Conservation (phyloP, 2,113 vertebrate genomes). For the Clarias gariepinus region DNA sequence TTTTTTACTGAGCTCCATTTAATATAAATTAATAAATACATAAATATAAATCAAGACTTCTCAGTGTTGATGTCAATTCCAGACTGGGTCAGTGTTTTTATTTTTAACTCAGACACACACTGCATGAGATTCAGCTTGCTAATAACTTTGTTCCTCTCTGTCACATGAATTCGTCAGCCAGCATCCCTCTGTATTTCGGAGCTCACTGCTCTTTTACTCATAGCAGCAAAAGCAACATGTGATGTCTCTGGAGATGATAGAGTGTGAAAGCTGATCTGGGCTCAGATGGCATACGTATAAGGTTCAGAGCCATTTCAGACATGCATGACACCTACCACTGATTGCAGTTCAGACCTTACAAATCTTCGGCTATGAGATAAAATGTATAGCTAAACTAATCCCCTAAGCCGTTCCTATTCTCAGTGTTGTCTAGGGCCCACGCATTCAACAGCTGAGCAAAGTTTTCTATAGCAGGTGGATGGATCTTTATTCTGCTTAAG, state of each 20-base stretch:
- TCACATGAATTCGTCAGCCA: conserved; percentile 58
- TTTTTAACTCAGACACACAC: conserved; percentile 67
- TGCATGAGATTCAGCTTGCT: conserved; percentile 61
- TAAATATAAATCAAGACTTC: background rate
- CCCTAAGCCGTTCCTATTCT: conserved; percentile 26
- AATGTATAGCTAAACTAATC: conserved; percentile 18
- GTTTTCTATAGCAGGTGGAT: conserved; percentile 34
- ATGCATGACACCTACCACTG: conserved; percentile 45
- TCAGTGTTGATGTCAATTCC: conserved; percentile 48
- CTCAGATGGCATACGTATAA: background rate
- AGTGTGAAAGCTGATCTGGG: conserved; percentile 15
- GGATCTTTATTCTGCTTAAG: background rate
- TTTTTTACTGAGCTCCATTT: background rate
- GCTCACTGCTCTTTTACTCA: conserved; percentile 51
- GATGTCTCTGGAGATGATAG: conserved; percentile 55
- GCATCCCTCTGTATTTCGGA: conserved; percentile 59
- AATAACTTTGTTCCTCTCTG: conserved; percentile 75
- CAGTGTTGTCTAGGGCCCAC: conserved; percentile 16
- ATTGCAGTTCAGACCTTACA: conserved; percentile 52
- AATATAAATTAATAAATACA: background rate
- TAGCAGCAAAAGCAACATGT: conserved; percentile 46
- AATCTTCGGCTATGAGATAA: conserved; percentile 24
- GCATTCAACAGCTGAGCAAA: conserved; percentile 33
- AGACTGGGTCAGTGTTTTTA: conserved; percentile 66
- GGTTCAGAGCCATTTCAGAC: background rate